Evolutionary conservation across 2,888 invertebrate species (phyloP).

Genomic region (Danaus chrysippus): DNA sequence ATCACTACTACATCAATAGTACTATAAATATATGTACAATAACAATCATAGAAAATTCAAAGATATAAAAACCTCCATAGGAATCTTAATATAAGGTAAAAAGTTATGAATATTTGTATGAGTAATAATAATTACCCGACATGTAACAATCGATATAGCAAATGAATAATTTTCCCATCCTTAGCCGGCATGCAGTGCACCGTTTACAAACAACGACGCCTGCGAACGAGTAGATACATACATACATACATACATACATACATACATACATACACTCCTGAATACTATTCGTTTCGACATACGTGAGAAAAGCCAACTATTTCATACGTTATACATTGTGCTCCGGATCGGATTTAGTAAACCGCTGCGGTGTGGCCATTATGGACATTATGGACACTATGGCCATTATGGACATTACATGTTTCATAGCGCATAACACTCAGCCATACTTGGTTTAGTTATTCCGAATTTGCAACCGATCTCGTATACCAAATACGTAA

Average conservation of each 20-base stretch:
- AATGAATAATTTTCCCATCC: slow-evolving; percentile 40
- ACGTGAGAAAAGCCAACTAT: slow-evolving; percentile 31
- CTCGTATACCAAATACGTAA: too few relatives aligned
- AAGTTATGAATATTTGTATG: too few relatives aligned
- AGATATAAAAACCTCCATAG: too few relatives aligned
- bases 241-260: slow-evolving; percentile 44
- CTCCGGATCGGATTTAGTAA: neutral
- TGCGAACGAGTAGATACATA: slow-evolving; percentile 59
- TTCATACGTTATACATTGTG: slow-evolving; percentile 17
- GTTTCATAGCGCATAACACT: neutral
- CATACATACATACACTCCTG: slow-evolving; percentile 50
- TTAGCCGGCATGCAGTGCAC: slow-evolving; percentile 54
- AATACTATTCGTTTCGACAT: slow-evolving; percentile 50
- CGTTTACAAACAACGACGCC: slow-evolving; percentile 65
- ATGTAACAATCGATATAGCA: slow-evolving; percentile 25
- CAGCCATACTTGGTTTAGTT: too few relatives aligned
- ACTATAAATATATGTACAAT: neutral
- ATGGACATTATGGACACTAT: too few relatives aligned
- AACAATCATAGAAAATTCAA: too few relatives aligned
- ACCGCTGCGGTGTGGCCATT: too few relatives aligned
- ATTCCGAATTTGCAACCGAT: too few relatives aligned
- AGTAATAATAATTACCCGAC: neutral
- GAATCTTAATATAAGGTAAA: too few relatives aligned
- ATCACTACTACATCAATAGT: too few relatives aligned
- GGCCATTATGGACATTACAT: slow-evolving; percentile 3